Evolutionary conservation across 2,888 invertebrate species (phyloP), one percentile per base, ranked within the genome.

Genomic region (Protodeltote pygarga): DNA sequence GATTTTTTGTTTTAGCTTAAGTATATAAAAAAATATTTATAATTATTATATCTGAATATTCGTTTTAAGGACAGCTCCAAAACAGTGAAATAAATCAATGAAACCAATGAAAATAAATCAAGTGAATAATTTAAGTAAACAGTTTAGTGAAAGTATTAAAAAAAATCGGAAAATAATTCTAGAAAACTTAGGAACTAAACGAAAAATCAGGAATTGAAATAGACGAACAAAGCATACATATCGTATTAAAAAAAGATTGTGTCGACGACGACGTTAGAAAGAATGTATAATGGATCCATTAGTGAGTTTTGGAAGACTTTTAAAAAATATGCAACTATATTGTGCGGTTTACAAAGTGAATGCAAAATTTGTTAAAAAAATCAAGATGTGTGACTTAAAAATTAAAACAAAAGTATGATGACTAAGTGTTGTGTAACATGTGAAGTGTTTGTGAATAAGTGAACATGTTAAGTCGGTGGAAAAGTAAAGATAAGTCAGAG

Each of bases 391-490:
- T 38, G 6, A 13, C 1, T 23, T n/a, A 24, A 48, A 20, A 28
- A 23, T 35, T n/a, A n/a, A n/a, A n/a, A 25, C 9, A 24, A 47
- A 48, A 27, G 5, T 49, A 45, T n/a, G 13, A 11, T n/a, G n/a
- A 54, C 29, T 41, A 62, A 63, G 67, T 60, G 32, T 41, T 21
- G 34, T 65, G 41, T 66, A 47, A 57, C 33, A 52, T 48, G 62
- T 55, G 65, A 51, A 29, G 53, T 53, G 59, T 15, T 42, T 40
- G 50, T 55, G 48, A 65, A 63, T 52, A 65, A 55, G 45, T 65
- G 54, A 78, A 59, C 83, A 96, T 96, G 96, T 92, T 96, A 85
- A 96, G 95, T 77, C 95, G 96, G 77, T 96, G 96, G 96, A 96
- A 96, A 85, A 96, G 95, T 83, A 96, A 96, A 93, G 96, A 96